A percentile compares a stretch with the other conserved stretches of the same genome.
These are phyloP conservation scores for Recurvirostra avosetta DNA, from an alignment of 2,113 vertebrate genomes.

Conservation along the genomic window DNA sequence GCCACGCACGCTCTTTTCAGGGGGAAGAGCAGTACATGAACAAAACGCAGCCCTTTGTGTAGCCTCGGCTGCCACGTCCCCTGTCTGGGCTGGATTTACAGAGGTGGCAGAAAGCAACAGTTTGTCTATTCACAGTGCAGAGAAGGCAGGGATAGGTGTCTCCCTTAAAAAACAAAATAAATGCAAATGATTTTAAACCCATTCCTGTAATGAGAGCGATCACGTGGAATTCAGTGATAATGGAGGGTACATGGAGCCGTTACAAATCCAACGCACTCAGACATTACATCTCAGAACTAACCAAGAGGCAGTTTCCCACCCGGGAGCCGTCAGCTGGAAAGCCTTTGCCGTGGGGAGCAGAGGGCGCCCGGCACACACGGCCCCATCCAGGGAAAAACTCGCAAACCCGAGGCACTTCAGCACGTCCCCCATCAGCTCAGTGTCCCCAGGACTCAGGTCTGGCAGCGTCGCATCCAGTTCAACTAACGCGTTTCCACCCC, in stretches of 20 bases:
- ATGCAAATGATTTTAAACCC: rapidly evolving
- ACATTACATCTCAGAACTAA: neutral
- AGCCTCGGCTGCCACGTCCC: neutral
- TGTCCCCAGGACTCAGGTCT: rapidly evolving
- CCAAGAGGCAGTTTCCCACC: neutral
- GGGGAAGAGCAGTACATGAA: rapidly evolving
- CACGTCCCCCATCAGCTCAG: rapidly evolving
- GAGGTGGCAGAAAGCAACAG: neutral
- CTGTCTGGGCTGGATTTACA: neutral
- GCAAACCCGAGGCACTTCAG: neutral
- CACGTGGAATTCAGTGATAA: neutral
- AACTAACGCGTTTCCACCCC: rapidly evolving
- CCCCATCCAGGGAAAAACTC: neutral
- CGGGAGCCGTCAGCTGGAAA: neutral
- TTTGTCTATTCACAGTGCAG: rapidly evolving
- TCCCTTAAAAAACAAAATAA: neutral
- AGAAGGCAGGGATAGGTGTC: neutral
- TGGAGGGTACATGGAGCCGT: rapidly evolving
- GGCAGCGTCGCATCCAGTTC: neutral
- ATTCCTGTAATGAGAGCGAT: neutral
- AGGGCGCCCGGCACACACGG: rapidly evolving
- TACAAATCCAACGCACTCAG: neutral
- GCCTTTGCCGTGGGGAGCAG: rapidly evolving
- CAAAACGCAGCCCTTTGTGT: no score
- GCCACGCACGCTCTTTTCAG: rapidly evolving